These are phyloP conservation scores for Lineus longissimus DNA, from an alignment of 1,140 invertebrate genomes.

Conservation along the genomic window DNA sequence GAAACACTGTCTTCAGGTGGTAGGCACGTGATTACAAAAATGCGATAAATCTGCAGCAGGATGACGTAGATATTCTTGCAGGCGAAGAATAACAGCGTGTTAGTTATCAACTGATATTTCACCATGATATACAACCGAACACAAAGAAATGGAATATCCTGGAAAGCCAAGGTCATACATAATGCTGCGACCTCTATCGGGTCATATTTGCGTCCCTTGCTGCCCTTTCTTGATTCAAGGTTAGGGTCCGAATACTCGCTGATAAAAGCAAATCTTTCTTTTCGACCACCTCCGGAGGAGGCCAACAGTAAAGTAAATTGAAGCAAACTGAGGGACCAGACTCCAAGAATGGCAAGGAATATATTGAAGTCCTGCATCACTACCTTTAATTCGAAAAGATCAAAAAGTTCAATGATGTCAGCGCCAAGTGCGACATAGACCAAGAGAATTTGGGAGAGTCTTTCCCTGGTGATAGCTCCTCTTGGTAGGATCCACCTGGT, in stretches of 20 bases:
- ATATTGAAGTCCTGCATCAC: conserved; percentile 8
- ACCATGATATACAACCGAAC: conserved; percentile 74
- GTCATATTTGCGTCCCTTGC: conserved; percentile 6
- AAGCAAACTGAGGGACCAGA: conserved; percentile 71
- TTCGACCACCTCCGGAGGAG: conserved; percentile 64
- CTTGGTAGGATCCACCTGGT: conserved; percentile 82
- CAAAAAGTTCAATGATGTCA: conserved; percentile 90
- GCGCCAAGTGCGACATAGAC: conserved; percentile 72
- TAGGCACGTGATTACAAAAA: conserved; percentile 57
- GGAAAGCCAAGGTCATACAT: conserved; percentile 49
- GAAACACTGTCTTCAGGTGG: too few species aligned
- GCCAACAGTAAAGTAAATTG: conserved; percentile 83
- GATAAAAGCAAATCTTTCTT: not conserved
- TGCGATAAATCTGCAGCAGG: conserved; percentile 71
- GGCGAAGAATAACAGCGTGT: conserved; percentile 84
- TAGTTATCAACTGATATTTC: conserved; percentile 77
- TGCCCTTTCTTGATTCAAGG: not conserved
- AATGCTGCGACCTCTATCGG: conserved; percentile 71
- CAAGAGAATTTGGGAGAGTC: conserved; percentile 80
- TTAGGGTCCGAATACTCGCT: not conserved
- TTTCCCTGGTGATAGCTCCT: conserved; percentile 75
- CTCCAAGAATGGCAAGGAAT: conserved; percentile 4
- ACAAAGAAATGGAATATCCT: conserved; percentile 75
- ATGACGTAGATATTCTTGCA: conserved; percentile 80
- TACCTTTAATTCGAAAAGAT: conserved; percentile 65